A percentile compares a stretch with the other conserved stretches of the same genome.
These are phyloP conservation scores for Talpa occidentalis DNA, from an alignment of 2,113 vertebrate species.

Conservation along the genomic window DNA sequence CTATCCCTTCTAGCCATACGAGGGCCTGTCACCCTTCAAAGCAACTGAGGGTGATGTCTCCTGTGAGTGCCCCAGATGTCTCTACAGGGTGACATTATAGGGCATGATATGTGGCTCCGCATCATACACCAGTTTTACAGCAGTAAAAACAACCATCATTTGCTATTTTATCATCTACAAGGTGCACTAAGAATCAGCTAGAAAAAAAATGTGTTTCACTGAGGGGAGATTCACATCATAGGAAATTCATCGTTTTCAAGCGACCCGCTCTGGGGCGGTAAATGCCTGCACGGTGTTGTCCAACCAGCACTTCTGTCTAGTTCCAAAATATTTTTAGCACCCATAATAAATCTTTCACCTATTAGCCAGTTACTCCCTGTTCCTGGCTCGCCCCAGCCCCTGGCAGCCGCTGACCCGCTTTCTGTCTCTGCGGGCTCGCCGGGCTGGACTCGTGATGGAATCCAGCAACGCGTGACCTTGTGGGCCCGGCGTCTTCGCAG, in stretches of 20 bases:
- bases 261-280: background rate
- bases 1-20: background rate
- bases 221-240: background rate
- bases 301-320: background rate
- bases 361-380: background rate
- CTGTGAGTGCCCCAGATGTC: background rate
- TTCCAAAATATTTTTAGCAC: background rate
- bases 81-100: background rate
- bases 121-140: background rate
- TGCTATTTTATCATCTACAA: background rate
- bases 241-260: background rate
- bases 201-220: background rate
- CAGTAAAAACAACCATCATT: background rate
- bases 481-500: background rate
- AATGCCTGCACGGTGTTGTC: background rate
- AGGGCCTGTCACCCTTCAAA: background rate
- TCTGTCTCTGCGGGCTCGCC: too few species aligned
- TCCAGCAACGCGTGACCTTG: accelerated
- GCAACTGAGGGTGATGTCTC: background rate
- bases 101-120: too few species aligned
- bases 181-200: background rate
- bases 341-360: background rate
- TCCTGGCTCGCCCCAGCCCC: background rate
- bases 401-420: background rate
- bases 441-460: too few species aligned